Conservation (phyloP, 1,140 invertebrate species). For the Diabrotica virgifera region DNA sequence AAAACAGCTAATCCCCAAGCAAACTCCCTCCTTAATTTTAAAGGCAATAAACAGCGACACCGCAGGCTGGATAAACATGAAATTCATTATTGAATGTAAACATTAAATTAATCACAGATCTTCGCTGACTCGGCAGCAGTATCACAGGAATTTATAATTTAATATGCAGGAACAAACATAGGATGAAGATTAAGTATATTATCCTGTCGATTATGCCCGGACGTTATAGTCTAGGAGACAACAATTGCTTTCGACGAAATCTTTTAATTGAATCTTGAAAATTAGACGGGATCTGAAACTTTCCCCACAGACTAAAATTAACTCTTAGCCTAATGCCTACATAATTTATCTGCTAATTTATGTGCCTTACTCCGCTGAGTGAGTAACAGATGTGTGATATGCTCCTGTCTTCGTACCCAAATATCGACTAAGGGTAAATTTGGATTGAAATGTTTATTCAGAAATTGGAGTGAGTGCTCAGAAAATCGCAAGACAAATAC, state of each 20-base stretch:
- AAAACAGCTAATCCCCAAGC: constrained; percentile 3
- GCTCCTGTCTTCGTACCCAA: no score
- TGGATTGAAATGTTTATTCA: no score
- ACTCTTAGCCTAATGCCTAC: not conserved
- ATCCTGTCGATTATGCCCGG: not conserved
- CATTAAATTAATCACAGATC: constrained; percentile 11
- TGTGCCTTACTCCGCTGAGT: no score
- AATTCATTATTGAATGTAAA: constrained; percentile 17
- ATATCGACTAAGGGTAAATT: no score
- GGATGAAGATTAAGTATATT: constrained; percentile 3
- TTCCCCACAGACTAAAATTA: not conserved
- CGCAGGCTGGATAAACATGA: constrained; percentile 13
- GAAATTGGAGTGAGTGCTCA: no score
- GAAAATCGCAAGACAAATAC: no score
- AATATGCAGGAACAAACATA: constrained; percentile 4
- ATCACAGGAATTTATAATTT: constrained; percentile 1
- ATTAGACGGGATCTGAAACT: not conserved
- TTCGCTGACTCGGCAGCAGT: constrained; percentile 8
- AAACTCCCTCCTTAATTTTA: constrained; percentile 8
- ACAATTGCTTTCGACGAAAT: not conserved
- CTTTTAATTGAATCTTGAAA: not conserved
- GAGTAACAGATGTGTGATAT: no score
- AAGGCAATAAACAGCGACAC: constrained; percentile 13
- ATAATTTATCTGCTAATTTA: not conserved
- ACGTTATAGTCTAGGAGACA: not conserved